Percentiles rank a stretch among this genome's conserved stretches.
Evolutionary conservation across 2,888 invertebrate species (phyloP).

Genomic region (Chrysina gloriosa): DNA sequence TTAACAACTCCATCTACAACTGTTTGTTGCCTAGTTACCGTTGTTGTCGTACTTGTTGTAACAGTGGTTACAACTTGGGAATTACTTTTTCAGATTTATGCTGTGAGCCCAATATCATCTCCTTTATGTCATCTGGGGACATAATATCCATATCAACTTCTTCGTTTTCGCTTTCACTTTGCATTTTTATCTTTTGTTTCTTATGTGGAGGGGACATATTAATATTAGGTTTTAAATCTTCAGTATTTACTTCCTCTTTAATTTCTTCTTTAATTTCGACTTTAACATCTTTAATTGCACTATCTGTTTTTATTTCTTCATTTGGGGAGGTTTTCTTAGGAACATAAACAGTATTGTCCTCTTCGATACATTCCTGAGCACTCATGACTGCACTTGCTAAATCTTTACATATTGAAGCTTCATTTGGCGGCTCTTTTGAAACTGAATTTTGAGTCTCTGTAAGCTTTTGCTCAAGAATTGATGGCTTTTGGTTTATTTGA

Average conservation of each 20-base stretch:
- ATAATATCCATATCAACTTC: slow-evolving; percentile 62
- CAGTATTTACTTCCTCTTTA: slow-evolving; percentile 54
- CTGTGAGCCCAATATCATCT: slow-evolving; percentile 58
- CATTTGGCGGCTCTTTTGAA: slow-evolving; percentile 54
- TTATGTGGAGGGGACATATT: slow-evolving; percentile 42
- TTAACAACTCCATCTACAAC: slow-evolving; percentile 67
- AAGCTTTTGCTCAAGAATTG: slow-evolving; percentile 78
- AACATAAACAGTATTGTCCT: slow-evolving; percentile 60
- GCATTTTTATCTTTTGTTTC: slow-evolving; percentile 59
- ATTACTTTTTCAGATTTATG: slow-evolving; percentile 46
- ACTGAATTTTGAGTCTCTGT: slow-evolving; percentile 62
- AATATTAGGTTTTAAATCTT: slow-evolving; percentile 51
- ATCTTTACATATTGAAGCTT: slow-evolving; percentile 72
- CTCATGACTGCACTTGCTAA: slow-evolving; percentile 71
- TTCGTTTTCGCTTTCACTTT: slow-evolving; percentile 52
- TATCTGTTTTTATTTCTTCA: slow-evolving; percentile 43
- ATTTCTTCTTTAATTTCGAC: slow-evolving; percentile 47
- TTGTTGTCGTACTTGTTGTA: slow-evolving; percentile 63
- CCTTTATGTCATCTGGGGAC: slow-evolving; percentile 60
- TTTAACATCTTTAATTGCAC: slow-evolving; percentile 52
- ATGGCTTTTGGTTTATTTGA: slow-evolving; percentile 62
- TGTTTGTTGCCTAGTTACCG: slow-evolving; percentile 62
- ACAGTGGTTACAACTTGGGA: slow-evolving; percentile 53
- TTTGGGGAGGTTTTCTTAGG: slow-evolving; percentile 49
- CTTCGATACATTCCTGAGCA: slow-evolving; percentile 72